Conservation (phyloP, 2,113 vertebrate species). For the Empidonax alnorum region DNA sequence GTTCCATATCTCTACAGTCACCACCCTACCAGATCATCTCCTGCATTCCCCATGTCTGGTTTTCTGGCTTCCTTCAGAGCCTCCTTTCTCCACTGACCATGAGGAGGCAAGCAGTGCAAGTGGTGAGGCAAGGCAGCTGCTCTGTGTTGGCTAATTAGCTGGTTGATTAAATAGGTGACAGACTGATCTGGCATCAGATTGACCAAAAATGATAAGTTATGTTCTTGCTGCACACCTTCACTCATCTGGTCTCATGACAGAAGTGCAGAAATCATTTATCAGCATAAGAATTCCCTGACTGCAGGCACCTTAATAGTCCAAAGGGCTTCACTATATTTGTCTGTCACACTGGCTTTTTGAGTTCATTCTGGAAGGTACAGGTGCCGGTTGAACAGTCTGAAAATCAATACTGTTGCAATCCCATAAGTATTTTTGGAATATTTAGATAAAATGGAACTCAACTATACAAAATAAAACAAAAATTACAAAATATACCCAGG, state of each 20-base stretch:
- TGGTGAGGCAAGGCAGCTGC: not conserved
- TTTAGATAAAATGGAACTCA: not conserved
- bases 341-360: not conserved
- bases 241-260: not conserved
- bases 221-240: rapidly evolving
- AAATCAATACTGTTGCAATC: not conserved
- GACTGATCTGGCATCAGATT: rapidly evolving
- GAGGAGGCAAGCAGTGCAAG: not conserved
- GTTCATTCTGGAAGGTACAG: not conserved
- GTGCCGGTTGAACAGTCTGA: not conserved
- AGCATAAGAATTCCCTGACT: not conserved
- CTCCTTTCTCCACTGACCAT: rapidly evolving
- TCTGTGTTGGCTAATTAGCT: not conserved
- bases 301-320: not conserved
- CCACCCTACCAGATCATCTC: not conserved
- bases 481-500: not conserved
- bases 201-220: rapidly evolving
- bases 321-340: not conserved
- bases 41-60: rapidly evolving
- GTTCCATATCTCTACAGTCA: not conserved
- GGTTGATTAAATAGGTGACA: not conserved
- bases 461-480: not conserved
- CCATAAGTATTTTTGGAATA: not conserved
- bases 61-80: not conserved
- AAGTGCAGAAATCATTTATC: not conserved